Evolutionary conservation across 2,888 invertebrate genomes (phyloP).

Genomic region (Platypus cylindrus): DNA sequence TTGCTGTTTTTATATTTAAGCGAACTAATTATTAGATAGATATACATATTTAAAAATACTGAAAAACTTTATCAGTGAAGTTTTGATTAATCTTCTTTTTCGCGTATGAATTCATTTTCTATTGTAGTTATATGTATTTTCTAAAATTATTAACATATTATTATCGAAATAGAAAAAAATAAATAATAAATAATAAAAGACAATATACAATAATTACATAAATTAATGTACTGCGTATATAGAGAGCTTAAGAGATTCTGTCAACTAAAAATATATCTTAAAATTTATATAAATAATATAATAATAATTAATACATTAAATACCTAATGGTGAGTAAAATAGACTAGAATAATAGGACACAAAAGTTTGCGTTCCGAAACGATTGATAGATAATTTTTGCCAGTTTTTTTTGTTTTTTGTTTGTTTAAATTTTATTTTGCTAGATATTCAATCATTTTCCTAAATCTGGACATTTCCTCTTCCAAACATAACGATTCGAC

Average conservation of each 20-base stretch:
- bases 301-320: conserved; percentile 27
- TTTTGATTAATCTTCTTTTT: too few relatives aligned
- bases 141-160: conserved; percentile 1
- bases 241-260: conserved; percentile 24
- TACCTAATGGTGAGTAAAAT: conserved; percentile 25
- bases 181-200: conserved; percentile 7
- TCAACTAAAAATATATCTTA: conserved; percentile 25
- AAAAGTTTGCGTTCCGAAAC: conserved; percentile 15
- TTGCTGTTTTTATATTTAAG: conserved; percentile 6
- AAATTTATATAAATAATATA: too few relatives aligned
- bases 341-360: conserved; percentile 31
- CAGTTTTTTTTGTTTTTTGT: conserved; percentile 4
- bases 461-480: conserved; percentile 65
- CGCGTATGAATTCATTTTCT: too few relatives aligned
- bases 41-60: too few relatives aligned
- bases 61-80: too few relatives aligned
- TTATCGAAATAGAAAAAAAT: conserved; percentile 11
- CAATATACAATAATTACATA: conserved; percentile 13
- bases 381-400: not conserved
- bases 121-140: not conserved
- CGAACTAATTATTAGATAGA: too few relatives aligned
- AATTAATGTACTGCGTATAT: too few relatives aligned
- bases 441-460: conserved; percentile 68
- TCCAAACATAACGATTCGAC: conserved; percentile 64
- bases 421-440: conserved; percentile 37